Evolutionary conservation across 2,888 invertebrate genomes (phyloP), one percentile per base, ranked within the genome.

Genomic region (Dryomyza anilis): DNA sequence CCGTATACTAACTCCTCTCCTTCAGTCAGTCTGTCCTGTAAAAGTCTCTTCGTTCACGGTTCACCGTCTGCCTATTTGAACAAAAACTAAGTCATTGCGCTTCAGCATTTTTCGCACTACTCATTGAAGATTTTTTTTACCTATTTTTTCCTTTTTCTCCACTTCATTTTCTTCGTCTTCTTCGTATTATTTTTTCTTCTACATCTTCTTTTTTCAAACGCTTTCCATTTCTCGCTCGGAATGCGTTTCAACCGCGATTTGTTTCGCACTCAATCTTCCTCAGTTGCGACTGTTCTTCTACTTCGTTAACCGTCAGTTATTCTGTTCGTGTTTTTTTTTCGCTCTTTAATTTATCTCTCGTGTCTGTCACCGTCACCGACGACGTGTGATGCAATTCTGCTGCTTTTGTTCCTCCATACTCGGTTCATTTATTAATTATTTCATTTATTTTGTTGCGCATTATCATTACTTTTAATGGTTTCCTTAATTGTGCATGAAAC

Each of bases 181-280:
- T 36, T 27, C 23, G 52, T 25, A 27, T n/a, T 29, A n/a, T 29
- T 29, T 53, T 14, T 53, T 23, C 6, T 39, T 16, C 5, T 25
- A 23, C 6, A 10, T 56, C 23, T 53, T 33, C 3, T 4, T 55
- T 4, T 21, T 43, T 23, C 46, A 29, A n/a, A 27, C 25, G 59
- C 46, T 59, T 59, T 59, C 59, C 14, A 33, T 59, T 59, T 59
- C 59, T 46, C 30, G 30, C 30, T 59, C 23, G 46, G 59, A 59
- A 59, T 59, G 46, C 46, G 33, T 59, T 59, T 29, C 48, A 59
- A 19, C 19, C 50, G 50, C 23, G 50, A 25, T 25, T 50, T 19
- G 43, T 43, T n/a, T 43, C 43, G 19, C 43, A 43, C 19, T 43
- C 19, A 43, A 43, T 43, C 43, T 43, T 43, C 43, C 19, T 43